Base-by-base conservation (phyloP, 2,797 vertebrate genomes). In the Synanceia verrucosa region DNA sequence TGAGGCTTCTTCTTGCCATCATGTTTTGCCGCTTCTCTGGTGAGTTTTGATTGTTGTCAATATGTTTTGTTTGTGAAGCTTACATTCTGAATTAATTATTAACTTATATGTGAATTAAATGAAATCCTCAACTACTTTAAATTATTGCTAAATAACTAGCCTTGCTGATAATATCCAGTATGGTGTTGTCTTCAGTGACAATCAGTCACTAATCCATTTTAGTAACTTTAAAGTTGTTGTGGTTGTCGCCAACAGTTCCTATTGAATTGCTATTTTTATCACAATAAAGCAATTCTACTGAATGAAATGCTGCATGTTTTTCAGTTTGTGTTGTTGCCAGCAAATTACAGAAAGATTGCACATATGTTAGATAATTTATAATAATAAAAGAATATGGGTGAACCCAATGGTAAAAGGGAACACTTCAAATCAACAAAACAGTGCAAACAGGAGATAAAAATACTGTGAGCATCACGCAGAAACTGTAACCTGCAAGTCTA, bases 1-100 rank as follows among this genome's bases (percentile, higher is more conserved):
- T 91, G 89, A 84, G 39, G 60, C 44, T 65, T 69, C 46, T 83
- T 52, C n/a, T 18, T 18, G 3, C 78, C 4, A 0, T 79, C 4
- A 4, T 81, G 6, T 51, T 85, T 46, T 88, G 41, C 36, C 79
- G 65, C 78, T 56, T 88, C 23, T 82, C 76, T 43, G 86, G 90
- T 91, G 41, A 85, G 89, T 87, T 79, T 46, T 41, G 2, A 48
- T 58, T 56, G 14, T 28, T 19, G 11, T 61, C 3, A 12, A 6
- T 44, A 5, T 26, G 14, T 51, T 59, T 59, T 44, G 19, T 64
- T 52, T 37, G 13, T 36, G 33, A 39, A 65, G 26, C 9, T 21
- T 12, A 21, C 24, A 39, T 23, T 28, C 13, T 29, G 26, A 52
- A 52, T n/a, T 8, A 6, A 39, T 31, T 14, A n/a, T 41, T 13